These are phyloP conservation scores for Anas bernieri DNA, from an alignment of 2,797 vertebrate genomes.

Conservation along the genomic window DNA sequence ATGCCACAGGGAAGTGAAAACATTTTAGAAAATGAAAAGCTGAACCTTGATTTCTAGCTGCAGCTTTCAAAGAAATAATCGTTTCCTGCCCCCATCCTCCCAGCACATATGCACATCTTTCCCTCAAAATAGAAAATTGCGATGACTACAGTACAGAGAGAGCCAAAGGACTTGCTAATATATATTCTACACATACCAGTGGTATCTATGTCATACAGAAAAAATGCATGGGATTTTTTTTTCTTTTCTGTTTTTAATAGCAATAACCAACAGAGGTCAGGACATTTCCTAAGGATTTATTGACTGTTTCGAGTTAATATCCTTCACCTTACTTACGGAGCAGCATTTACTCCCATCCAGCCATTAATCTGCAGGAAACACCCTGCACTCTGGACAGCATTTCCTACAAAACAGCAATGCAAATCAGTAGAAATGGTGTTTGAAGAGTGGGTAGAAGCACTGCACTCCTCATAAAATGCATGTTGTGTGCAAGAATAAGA, in stretches of 20 bases:
- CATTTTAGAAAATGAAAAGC: background rate
- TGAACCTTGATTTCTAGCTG: background rate
- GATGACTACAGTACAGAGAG: background rate
- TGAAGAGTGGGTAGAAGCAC: background rate
- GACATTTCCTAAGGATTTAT: slow-evolving; percentile 17
- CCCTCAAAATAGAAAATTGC: background rate
- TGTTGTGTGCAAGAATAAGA: background rate
- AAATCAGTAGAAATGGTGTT: background rate
- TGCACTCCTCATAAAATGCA: background rate
- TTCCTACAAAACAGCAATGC: background rate
- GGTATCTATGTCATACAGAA: slow-evolving; percentile 28
- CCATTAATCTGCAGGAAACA: slow-evolving; percentile 7
- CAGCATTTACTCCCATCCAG: background rate
- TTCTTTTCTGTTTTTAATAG: background rate
- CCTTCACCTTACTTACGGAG: background rate
- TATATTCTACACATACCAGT: slow-evolving; percentile 29
- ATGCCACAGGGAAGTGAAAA: background rate
- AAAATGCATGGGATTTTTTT: slow-evolving; percentile 11
- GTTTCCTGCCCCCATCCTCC: background rate
- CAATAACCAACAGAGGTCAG: slow-evolving; percentile 12
- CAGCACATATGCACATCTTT: background rate
- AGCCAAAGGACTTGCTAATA: slow-evolving; percentile 29
- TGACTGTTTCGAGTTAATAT: background rate
- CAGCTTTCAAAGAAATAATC: background rate
- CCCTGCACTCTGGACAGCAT: background rate